Evolutionary conservation across 2,113 vertebrate genomes (phyloP).

Genomic region (Amblyopsis rosae): DNA sequence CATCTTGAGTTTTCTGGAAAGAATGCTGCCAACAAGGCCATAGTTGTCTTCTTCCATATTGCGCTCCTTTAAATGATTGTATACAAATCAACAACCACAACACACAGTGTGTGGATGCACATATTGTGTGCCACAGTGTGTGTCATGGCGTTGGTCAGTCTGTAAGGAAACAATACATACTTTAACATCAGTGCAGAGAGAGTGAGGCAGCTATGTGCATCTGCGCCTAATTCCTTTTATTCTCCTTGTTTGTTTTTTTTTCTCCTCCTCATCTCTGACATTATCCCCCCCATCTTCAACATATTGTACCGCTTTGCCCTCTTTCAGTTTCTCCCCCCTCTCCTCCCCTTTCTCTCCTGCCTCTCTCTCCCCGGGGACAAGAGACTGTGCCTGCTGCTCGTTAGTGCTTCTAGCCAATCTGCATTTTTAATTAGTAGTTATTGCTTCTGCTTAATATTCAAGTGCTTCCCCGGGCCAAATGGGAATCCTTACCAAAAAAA

Average conservation of each 20-base stretch:
- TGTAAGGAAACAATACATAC: no score
- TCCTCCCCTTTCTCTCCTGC: constrained; percentile 36
- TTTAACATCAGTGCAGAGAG: no score
- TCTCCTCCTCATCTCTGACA: constrained; percentile 41
- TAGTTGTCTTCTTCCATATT: no score
- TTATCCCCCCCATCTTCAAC: constrained; percentile 20
- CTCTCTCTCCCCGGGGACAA: constrained; percentile 73
- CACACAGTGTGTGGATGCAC: no score
- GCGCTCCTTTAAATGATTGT: no score
- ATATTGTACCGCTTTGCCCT: constrained; percentile 6
- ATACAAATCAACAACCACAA: no score
- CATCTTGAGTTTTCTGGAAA: no score
- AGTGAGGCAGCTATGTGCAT: constrained; percentile 51
- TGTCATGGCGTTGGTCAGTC: no score
- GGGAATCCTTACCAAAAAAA: constrained; percentile 78
- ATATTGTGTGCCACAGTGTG: no score
- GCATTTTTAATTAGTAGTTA: constrained; percentile 87
- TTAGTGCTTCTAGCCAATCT: constrained; percentile 83
- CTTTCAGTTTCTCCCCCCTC: constrained; percentile 40
- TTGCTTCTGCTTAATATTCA: constrained; percentile 86
- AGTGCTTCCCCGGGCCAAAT: constrained; percentile 82
- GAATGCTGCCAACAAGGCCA: no score
- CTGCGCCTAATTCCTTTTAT: constrained; percentile 73
- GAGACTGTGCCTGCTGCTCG: constrained; percentile 82
- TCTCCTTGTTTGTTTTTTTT: constrained; percentile 71